Evolutionary conservation across 2,797 vertebrate species (phyloP), one percentile per base, ranked within the genome.

Genomic region (Kryptolebias ocellatus): DNA sequence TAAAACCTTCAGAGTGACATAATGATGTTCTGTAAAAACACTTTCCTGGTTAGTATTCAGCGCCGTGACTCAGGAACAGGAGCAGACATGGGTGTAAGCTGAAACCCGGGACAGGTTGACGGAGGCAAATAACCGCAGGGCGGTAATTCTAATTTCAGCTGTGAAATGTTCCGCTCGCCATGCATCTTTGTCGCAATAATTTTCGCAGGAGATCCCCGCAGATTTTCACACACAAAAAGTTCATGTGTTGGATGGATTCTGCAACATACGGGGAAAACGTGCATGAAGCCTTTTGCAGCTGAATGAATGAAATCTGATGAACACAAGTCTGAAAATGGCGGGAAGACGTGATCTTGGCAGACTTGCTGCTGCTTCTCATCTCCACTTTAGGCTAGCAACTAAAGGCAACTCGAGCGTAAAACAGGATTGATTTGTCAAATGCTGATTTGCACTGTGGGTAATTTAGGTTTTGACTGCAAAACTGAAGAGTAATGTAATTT

Each of bases 141-240:
- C 24, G 2, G 24, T 45, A 52, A 59, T 59, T 67, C 55, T 52
- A 52, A 37, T 29, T 67, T 59, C 37, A 59, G 47, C 34, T 59
- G 37, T 45, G 52, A 58, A 59, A 44, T 16, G n/a, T 59, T 59
- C 34, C 55, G 53, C 31, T 67, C 44, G 7, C 55, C 5, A 27
- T 52, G 47, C 27, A 31, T 58, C 20, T 59, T 20, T 58, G 47
- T 59, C 49, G 42, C 37, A 52, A 39, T 7, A 49, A 42, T 24
- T 28, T 50, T 50, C n/a, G 20, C 12, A 24, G 51, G 49, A 24
- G 44, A 55, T 47, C 18, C 63, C 53, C 15, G 8, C 53, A 20
- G 52, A 34, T 65, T 47, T 46, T 54, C 61, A 64, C 61, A 31
- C 44, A 9, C 31, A 20, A 29, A 24, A n/a, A 16, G 27, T 28